Evolutionary conservation across 2,888 invertebrate genomes (phyloP).

Genomic region (Neoscelio sp.): DNA sequence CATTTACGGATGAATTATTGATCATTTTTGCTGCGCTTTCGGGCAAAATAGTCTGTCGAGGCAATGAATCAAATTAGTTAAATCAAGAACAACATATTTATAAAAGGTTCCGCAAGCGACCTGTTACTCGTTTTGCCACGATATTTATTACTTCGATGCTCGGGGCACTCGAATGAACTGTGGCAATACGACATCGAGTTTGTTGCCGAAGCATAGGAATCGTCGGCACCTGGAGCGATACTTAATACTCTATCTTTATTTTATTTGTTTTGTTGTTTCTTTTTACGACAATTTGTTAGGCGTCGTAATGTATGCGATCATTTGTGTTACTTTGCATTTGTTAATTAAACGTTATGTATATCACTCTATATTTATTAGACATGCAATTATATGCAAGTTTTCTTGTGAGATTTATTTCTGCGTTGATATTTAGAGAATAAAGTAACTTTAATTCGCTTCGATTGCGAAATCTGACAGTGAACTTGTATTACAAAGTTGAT

Average conservation of each 20-base stretch:
- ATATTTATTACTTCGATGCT: constrained; percentile 59
- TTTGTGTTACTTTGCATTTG: constrained; percentile 46
- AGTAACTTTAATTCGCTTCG: too few species aligned
- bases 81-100: constrained; percentile 75
- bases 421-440: too few species aligned
- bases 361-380: too few species aligned
- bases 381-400: background rate
- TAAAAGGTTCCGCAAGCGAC: constrained; percentile 68
- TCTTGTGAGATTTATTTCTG: background rate
- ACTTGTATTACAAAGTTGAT: too few species aligned
- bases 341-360: constrained; percentile 32
- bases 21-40: constrained; percentile 52
- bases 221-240: constrained; percentile 64
- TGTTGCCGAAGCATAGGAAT: constrained; percentile 56
- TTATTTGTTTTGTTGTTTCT: constrained; percentile 47
- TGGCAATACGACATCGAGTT: constrained; percentile 46
- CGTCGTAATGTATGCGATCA: constrained; percentile 19
- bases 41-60: constrained; percentile 53
- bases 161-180: constrained; percentile 39
- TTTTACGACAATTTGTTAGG: constrained; percentile 29
- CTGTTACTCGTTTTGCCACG: constrained; percentile 49
- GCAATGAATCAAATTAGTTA: constrained; percentile 73
- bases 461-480: too few species aligned
- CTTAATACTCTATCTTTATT: constrained; percentile 51
- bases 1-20: constrained; percentile 40